Base-by-base conservation (phyloP, 2,113 vertebrate species). In the Anthoscopus minutus region DNA sequence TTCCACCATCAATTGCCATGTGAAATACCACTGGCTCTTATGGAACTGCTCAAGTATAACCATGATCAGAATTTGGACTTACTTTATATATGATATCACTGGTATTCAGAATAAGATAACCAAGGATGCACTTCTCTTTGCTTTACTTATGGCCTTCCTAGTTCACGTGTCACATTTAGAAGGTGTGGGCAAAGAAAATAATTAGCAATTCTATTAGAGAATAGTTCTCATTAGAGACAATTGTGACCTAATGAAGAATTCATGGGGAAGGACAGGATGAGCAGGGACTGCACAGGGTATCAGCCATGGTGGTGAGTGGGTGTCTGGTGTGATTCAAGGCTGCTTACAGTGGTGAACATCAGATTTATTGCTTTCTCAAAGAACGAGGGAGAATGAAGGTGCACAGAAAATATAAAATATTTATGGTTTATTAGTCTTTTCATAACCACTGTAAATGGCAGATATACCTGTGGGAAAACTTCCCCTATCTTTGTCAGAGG, bases 381-480 rank as follows among this genome's bases (percentile, higher is more conserved):
- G 48, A 89, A 51, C 0, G 2, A 4, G 9, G 61, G 66, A 81
- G 40, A 87, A 86, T 4, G 2, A 89, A 76, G 18, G 27, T 31
- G 25, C 30, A 27, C 11, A 54, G 74, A 76, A 92, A 38, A 27
- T 27, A 77, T 70, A 53, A 92, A 82, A 88, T 91, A 94, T 85
- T 86, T 91, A 77, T 77, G 15, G 15, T 69, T 64, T 92, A 38
- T 92, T 81, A 92, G 33, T 85, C 62, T 87, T 95, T 91, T 91
- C 89, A 70, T 80, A 87, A 69, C 38, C 0, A 6, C 53, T 76
- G 2, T 30, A 35, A 73, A 64, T 65, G 58, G 27, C 58, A 37
- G 76, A 53, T 0, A 14, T 80, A 64, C 81, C 81, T 92, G 17
- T 91, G 85, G 60, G 96, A 86, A 84, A 92, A 37, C n/a, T 76